Conservation (phyloP, 1,140 invertebrate genomes). For the Magallana ariakensis region DNA sequence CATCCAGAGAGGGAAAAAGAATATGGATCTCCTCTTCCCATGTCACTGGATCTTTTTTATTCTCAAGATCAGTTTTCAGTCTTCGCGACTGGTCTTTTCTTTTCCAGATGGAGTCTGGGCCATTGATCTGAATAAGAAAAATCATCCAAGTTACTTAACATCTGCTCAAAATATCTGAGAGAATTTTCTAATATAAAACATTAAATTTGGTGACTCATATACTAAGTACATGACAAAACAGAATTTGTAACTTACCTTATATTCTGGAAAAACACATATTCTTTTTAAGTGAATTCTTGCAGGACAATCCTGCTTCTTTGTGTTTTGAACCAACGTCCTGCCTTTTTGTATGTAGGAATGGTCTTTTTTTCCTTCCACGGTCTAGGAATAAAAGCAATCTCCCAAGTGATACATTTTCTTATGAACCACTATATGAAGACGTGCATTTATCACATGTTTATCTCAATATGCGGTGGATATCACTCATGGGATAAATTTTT, state of each 20-base stretch:
- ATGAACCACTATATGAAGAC: not conserved
- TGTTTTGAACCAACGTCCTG: slow-evolving; percentile 22
- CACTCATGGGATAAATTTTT: no score
- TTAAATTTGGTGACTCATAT: no score
- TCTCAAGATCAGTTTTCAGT: not conserved
- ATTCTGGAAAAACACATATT: slow-evolving; percentile 11
- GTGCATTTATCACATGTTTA: no score
- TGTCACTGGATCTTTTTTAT: not conserved
- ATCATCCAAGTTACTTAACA: not conserved
- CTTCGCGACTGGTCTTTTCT: not conserved
- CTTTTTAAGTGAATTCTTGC: not conserved
- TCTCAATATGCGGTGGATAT: no score
- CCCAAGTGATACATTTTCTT: not conserved
- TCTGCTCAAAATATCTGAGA: not conserved
- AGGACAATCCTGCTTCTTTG: not conserved
- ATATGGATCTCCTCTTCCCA: not conserved
- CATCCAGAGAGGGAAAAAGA: not conserved
- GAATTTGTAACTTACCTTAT: slow-evolving; percentile 2
- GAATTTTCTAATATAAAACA: no score
- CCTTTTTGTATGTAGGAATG: slow-evolving; percentile 23
- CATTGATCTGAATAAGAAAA: not conserved
- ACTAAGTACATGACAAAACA: no score
- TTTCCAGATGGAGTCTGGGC: not conserved
- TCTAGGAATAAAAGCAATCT: no score
- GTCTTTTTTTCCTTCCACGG: not conserved